phyloP scores from a whole-genome alignment of 2,113 vertebrate genomes.

The Notothenia coriiceps region DNA sequence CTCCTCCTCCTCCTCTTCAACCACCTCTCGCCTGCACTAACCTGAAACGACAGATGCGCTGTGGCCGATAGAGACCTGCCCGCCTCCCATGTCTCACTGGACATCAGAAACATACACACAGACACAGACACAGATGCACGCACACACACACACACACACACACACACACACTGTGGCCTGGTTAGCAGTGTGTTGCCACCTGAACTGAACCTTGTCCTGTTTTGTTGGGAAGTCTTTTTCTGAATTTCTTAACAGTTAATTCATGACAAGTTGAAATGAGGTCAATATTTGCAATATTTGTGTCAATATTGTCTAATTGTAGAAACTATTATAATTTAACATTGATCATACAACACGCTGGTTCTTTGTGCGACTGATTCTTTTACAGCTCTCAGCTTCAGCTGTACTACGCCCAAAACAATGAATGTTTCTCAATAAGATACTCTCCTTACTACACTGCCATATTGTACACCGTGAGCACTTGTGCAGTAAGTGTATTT shows the following conservation, averaged over 20 bases:
- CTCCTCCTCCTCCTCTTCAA: constrained; percentile 57
- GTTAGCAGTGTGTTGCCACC: constrained; percentile 23
- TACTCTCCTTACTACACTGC: too few species aligned
- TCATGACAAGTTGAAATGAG: neutral
- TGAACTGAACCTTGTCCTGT: neutral
- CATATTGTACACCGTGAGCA: too few species aligned
- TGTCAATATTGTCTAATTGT: neutral
- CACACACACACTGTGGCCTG: constrained; percentile 22
- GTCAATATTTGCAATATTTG: neutral
- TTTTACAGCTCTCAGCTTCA: too few species aligned
- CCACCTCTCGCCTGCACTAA: constrained; percentile 72
- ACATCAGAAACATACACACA: constrained; percentile 50
- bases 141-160: constrained; percentile 8
- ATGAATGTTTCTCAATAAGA: too few species aligned
- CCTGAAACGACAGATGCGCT: constrained; percentile 78
- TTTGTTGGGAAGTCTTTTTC: neutral
- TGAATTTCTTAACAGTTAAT: neutral
- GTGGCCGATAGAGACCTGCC: constrained; percentile 67
- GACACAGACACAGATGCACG: constrained; percentile 14
- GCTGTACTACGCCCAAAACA: too few species aligned
- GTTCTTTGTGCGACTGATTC: too few species aligned
- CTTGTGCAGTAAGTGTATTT: too few species aligned
- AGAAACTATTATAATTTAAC: neutral
- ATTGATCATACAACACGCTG: neutral
- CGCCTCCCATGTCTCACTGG: constrained; percentile 66